Base-by-base conservation (phyloP, 2,797 vertebrate species). In the Sandelia bainsii region DNA sequence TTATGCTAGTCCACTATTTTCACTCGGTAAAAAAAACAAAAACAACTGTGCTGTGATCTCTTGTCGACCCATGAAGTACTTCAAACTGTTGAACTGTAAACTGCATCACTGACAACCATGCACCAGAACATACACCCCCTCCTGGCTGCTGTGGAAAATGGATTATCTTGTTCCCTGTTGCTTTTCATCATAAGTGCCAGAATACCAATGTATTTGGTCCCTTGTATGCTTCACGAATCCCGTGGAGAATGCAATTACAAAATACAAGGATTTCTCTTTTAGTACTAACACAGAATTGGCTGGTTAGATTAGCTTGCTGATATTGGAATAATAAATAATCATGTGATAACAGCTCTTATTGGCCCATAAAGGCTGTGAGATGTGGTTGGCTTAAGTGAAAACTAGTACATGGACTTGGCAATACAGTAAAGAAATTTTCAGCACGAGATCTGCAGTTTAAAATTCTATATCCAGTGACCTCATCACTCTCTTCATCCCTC, bases 101-200 rank as follows among this genome's bases (percentile, higher is more conserved):
- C 20, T 34, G 23, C 19, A 19, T 65, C 1, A 14, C 60, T n/a
- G 7, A 71, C 60, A 80, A 25, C 46, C 79, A 34, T 53, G 53
- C 49, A 53, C 32, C 22, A 44, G 52, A 77, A 77, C 62, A 51
- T 63, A 67, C 70, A n/a, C 69, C 75, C 42, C 77, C 73, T 25
- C 45, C 58, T 51, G 37, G 65, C 62, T 51, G 5, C 62, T 64
- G 5, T 58, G 63, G 72, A 66, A 39, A 70, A 62, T 56, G 46
- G 51, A 81, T 86, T 74, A 79, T 74, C 71, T 62, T 10, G 61
- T 63, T 72, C 25, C 54, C 25, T 27, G 37, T 54, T 69, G 51
- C 73, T 65, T 77, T 57, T 66, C 60, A 72, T 75, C 69, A 40
- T 29, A 37, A 39, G 51, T 16, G 29, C 23, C 66, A 80, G 49